Base-by-base conservation (phyloP, 2,113 vertebrate genomes). In the Aegotheles bennettii region DNA sequence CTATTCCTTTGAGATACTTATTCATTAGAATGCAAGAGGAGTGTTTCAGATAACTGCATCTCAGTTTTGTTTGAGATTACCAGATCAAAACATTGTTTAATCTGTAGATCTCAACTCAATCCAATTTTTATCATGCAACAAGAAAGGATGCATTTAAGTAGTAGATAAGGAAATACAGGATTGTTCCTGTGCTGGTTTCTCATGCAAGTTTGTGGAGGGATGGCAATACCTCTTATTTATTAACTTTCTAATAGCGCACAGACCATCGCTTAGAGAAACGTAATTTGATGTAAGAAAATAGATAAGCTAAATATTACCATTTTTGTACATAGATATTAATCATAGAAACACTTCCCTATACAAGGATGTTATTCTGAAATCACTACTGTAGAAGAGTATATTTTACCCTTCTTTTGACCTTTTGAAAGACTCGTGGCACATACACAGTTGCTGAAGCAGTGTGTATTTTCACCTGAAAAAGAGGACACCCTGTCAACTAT, bases 151-250 rank as follows among this genome's bases (percentile, higher is more conserved):
- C 3, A 13, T 19, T 67, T 40, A 20, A 3, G 10, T 45, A 82
- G 12, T 2, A 53, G 48, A 60, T 24, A 56, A 33, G 13, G 16
- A 78, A 71, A n/a, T 7, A 43, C 0, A 0, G 10, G 16, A 25
- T 16, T 43, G 13, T 42, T 70, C 53, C 57, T 36, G 23, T n/a
- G 23, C 19, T 53, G 36, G 18, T n/a, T 76, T 51, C 24, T 76
- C 17, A 19, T 21, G 9, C 26, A 84, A 5, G 6, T 47, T 57
- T 9, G 29, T 24, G 24, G n/a, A 47, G 10, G 35, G 7, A 73
- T 26, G 12, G 9, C 28, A 67, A 26, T 33, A 77, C 5, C 7
- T 31, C 16, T 51, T 29, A 43, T 16, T 36, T 43, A 63, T 64
- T 56, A 36, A 42, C 11, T 28, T 86, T 31, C n/a, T 11, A 57